Evolutionary conservation across 2,888 invertebrate genomes (phyloP).

Genomic region (Eubasilissa splendida): DNA sequence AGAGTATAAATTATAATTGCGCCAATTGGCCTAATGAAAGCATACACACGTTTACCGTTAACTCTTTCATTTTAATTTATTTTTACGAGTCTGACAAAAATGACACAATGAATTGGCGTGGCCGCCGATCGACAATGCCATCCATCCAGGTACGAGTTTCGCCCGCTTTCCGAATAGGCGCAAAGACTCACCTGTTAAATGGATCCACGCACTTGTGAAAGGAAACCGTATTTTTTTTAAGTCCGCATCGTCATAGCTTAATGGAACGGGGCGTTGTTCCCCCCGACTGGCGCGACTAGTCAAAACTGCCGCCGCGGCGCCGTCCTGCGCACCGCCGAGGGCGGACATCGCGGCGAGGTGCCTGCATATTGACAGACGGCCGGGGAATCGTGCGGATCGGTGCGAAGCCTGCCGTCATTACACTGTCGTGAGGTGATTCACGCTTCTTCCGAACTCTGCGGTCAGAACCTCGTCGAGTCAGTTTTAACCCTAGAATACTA

Average conservation of each 20-base stretch:
- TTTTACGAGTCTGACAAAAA: too few relatives aligned
- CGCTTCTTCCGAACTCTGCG: slow-evolving; percentile 24
- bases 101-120: too few relatives aligned
- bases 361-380: not conserved
- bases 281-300: not conserved
- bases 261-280: slow-evolving; percentile 21
- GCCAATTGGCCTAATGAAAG: too few relatives aligned
- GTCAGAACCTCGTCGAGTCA: slow-evolving; percentile 21
- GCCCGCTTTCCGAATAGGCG: not conserved
- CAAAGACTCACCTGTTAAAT: slow-evolving; percentile 16
- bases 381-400: not conserved
- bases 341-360: not conserved
- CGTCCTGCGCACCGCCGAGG: not conserved
- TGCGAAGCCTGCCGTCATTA: not conserved
- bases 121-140: too few relatives aligned
- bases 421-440: slow-evolving; percentile 10
- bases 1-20: too few relatives aligned
- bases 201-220: slow-evolving; percentile 7
- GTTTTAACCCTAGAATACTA: not conserved
- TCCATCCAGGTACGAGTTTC: not conserved
- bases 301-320: not conserved
- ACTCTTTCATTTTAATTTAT: too few relatives aligned
- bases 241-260: not conserved
- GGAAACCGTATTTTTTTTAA: not conserved
- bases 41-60: too few relatives aligned